Conservation (phyloP, 2,888 invertebrate species). For the Molorchus minor region DNA sequence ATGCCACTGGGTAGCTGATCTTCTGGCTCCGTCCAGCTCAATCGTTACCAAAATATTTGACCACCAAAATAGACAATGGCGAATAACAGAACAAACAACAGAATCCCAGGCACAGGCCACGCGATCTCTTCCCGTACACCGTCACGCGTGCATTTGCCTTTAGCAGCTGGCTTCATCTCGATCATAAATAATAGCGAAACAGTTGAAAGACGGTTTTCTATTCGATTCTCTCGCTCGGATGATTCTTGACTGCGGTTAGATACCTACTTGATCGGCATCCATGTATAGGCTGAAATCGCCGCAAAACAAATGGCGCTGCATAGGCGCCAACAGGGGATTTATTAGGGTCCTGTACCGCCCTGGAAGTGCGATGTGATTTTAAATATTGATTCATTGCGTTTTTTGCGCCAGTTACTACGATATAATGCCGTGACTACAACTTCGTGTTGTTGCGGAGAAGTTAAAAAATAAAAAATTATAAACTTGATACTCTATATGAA, state of each 20-base stretch:
- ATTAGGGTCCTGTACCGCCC: too few species aligned
- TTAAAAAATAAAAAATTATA: too few species aligned
- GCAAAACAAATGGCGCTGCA: slow-evolving; percentile 41
- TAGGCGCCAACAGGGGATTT: background rate
- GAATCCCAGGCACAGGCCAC: slow-evolving; percentile 38
- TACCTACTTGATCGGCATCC: slow-evolving; percentile 50
- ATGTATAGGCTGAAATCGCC: slow-evolving; percentile 39
- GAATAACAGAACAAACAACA: slow-evolving; percentile 29
- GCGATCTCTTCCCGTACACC: slow-evolving; percentile 39
- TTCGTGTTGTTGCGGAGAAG: too few species aligned
- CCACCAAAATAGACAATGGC: background rate
- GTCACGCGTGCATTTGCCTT: slow-evolving; percentile 48
- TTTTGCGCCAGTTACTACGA: too few species aligned
- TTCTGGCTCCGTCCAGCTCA: too few species aligned
- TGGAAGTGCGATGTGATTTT: too few species aligned
- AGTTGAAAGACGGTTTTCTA: slow-evolving; percentile 56
- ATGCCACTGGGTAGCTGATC: too few species aligned
- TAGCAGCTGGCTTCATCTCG: slow-evolving; percentile 51
- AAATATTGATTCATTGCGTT: too few species aligned
- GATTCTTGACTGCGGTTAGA: slow-evolving; percentile 49
- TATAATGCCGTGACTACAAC: too few species aligned
- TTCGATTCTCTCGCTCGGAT: slow-evolving; percentile 52
- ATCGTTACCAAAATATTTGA: too few species aligned
- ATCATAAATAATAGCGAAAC: slow-evolving; percentile 57
- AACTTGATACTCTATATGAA: too few species aligned